Conservation (phyloP, 2,113 vertebrate species). For the Stomatorhinus ivindoensis region DNA sequence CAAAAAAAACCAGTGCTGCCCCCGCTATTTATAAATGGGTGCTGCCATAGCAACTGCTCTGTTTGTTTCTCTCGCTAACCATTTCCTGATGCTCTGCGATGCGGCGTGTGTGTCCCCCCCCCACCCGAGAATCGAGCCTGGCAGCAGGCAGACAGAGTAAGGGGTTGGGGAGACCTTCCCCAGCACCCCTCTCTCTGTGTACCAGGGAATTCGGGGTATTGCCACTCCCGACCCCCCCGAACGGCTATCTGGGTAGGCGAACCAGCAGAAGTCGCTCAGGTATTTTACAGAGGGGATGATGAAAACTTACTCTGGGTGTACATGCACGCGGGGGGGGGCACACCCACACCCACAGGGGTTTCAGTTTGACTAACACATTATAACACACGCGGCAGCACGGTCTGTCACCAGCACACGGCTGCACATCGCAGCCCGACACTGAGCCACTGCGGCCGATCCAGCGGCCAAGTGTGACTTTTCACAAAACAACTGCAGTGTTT, state of each 20-base stretch:
- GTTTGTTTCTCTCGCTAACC: conserved; percentile 29
- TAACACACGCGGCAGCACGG: background rate
- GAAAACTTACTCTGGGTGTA: background rate
- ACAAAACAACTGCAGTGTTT: background rate
- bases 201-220: background rate
- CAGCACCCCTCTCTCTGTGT: background rate
- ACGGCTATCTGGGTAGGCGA: background rate
- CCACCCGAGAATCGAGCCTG: background rate
- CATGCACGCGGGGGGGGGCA: background rate
- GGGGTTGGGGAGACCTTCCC: background rate
- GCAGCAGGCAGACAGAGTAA: background rate
- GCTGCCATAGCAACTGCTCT: conserved; percentile 40
- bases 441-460: background rate
- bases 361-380: background rate
- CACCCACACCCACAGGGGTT: background rate
- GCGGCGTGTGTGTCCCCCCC: background rate
- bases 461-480: background rate
- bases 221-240: background rate
- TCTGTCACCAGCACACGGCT: background rate
- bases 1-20: conserved; percentile 38
- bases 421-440: background rate
- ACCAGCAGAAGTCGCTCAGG: background rate
- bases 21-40: conserved; percentile 40
- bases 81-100: background rate
- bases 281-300: background rate